These are phyloP conservation scores for Loris lydekkerianus DNA, from an alignment of 2,797 vertebrate genomes.

Conservation along the genomic window DNA sequence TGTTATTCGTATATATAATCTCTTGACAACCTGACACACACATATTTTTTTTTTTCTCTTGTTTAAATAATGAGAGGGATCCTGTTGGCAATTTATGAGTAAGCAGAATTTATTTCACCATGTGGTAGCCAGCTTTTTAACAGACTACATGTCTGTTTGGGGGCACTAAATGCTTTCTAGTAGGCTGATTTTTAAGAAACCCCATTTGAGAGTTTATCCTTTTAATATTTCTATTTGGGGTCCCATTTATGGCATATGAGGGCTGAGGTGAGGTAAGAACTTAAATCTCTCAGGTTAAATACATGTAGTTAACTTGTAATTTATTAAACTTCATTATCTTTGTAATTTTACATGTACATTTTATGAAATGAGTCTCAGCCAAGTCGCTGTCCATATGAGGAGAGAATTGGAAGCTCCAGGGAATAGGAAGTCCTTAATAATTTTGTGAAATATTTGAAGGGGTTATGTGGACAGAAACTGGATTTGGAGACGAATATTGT, in stretches of 20 bases:
- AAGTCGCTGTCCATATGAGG: background rate
- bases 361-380: background rate
- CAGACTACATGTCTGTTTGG: background rate
- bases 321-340: conserved; percentile 31
- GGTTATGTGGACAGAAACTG: background rate
- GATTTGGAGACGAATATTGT: background rate
- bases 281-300: conserved; percentile 26
- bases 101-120: background rate
- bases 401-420: background rate
- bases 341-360: background rate
- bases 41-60: background rate
- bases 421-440: background rate
- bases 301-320: background rate
- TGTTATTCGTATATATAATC: no score
- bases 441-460: background rate
- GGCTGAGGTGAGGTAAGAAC: background rate
- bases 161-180: background rate
- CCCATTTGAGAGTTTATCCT: background rate
- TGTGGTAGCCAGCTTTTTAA: background rate
- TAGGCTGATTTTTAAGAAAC: background rate
- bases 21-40: no score
- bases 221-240: background rate
- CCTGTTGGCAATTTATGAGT: background rate
- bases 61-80: background rate
- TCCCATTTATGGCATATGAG: background rate